Percentiles rank a stretch among this genome's conserved stretches.
Conservation (phyloP, 2,888 invertebrate genomes). For the Yponomeuta evonymella region DNA sequence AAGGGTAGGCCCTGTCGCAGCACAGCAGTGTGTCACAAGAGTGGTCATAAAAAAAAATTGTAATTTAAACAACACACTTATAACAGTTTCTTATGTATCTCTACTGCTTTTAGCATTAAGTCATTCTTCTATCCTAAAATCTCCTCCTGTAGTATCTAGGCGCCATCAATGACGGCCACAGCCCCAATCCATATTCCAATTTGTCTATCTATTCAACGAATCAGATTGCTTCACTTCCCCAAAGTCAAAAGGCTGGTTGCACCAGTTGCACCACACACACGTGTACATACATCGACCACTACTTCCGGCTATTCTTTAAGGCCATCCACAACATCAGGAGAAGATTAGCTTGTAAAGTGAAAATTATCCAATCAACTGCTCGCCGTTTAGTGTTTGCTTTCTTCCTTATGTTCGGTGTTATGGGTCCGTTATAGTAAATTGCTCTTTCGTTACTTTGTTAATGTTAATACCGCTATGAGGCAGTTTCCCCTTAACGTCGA, state of each 20-base stretch:
- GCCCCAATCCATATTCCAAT: neutral
- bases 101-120: too few relatives aligned
- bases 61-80: too few relatives aligned
- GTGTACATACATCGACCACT: neutral
- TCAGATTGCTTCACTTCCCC: neutral
- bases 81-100: too few relatives aligned
- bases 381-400: conserved; percentile 2
- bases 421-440: neutral
- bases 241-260: neutral
- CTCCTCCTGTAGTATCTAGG: too few relatives aligned
- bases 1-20: too few relatives aligned
- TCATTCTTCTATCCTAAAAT: too few relatives aligned
- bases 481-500: neutral
- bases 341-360: conserved; percentile 7
- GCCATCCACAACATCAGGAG: conserved; percentile 6
- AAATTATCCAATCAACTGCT: conserved; percentile 10
- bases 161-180: too few relatives aligned
- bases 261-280: neutral
- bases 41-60: too few relatives aligned
- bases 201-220: neutral
- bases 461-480: neutral
- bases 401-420: conserved; percentile 1
- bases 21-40: too few relatives aligned
- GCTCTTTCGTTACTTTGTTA: neutral
- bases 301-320: conserved; percentile 5